Base-by-base conservation (phyloP, 2,797 vertebrate species). In the Semotilus atromaculatus region DNA sequence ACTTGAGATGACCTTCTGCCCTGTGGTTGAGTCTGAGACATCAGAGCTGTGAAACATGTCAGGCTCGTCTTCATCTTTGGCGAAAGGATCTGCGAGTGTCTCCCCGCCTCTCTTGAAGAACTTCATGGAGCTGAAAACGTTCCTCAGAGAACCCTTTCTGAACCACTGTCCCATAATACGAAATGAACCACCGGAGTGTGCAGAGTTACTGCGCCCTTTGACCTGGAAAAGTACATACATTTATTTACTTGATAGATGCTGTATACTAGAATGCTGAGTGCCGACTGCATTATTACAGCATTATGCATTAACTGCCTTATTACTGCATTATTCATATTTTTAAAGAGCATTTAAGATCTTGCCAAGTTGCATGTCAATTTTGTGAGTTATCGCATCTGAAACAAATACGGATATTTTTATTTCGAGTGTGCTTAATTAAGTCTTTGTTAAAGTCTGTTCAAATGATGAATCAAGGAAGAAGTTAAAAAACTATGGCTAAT, bases 171-270 rank as follows among this genome's bases (percentile, higher is more conserved):
- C 34, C 71, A 87, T 36, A 13, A 14, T 71, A 10, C 71, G 79
- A 5, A 62, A 48, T 1, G 80, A 72, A 36, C 66, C 48, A 51
- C 34, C 26, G 11, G 85, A 70, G 36, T 43, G 3, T 34, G 72
- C 75, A n/a, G 72, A 75, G 38, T 40, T 75, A 26, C 18, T 67
- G 9, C 21, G n/a, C 2, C 2, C 75, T 78, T 70, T 86, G 26
- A 83, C 62, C 89, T 90, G 82, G 13, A 83, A 84, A 29, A 34
- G 40, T 23, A 48, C 68, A 64, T 55, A 45, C 5, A 34, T 80
- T 67, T 51, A 68, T 16, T 66, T 36, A 9, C 38, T 45, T 13
- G 1, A 78, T 36, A 29, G 16, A 29, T 18, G 38, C 16, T 60
- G 2, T 43, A 78, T 11, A n/a, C 1, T n/a, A 43, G n/a, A 14